Conservation (phyloP, 2,888 invertebrate species). For the Synergus gifuensis region DNA sequence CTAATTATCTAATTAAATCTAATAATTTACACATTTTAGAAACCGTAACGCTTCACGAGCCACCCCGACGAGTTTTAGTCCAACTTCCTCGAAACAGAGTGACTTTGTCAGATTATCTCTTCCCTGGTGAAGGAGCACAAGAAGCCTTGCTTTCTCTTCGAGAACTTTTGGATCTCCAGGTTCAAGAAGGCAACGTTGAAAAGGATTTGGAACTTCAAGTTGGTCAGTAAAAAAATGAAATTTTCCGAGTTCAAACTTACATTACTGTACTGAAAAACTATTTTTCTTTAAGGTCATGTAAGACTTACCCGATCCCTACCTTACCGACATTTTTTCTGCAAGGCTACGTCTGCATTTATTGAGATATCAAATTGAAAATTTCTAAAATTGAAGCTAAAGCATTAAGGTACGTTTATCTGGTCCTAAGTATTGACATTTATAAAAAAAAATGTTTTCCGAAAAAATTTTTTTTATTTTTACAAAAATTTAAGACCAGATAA, state of each 20-base stretch:
- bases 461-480: too few relatives aligned
- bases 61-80: conserved; percentile 91
- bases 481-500: too few relatives aligned
- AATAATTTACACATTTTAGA: conserved; percentile 77
- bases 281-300: too few relatives aligned
- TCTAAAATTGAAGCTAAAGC: too few relatives aligned
- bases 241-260: background rate
- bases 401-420: too few relatives aligned
- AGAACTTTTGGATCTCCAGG: conserved; percentile 88
- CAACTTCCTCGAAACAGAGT: conserved; percentile 83
- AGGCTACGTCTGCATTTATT: too few relatives aligned
- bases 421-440: too few relatives aligned
- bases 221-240: conserved; percentile 79
- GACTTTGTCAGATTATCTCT: conserved; percentile 92
- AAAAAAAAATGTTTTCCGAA: too few relatives aligned
- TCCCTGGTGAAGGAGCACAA: conserved; percentile 92
- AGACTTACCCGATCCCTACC: too few relatives aligned
- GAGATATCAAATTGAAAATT: too few relatives aligned
- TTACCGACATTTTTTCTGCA: too few relatives aligned
- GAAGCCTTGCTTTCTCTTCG: conserved; percentile 90
- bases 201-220: conserved; percentile 89
- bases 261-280: background rate
- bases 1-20: too few relatives aligned
- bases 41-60: conserved; percentile 91
- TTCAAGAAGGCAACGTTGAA: conserved; percentile 85